Evolutionary conservation across 2,888 invertebrate species (phyloP).

Genomic region (Dynastes tityus): DNA sequence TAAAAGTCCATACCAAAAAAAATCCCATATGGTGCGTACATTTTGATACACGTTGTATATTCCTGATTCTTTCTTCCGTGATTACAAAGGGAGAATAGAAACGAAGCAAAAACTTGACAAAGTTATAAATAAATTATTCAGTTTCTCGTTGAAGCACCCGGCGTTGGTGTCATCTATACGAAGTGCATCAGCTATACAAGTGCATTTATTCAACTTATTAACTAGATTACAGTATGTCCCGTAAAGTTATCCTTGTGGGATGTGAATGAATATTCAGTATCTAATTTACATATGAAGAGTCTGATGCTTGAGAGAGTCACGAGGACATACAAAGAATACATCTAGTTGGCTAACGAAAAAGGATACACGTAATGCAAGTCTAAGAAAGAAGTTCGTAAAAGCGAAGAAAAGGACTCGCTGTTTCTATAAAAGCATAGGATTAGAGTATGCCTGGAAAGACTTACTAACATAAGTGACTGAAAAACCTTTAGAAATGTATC

Average conservation of each 20-base stretch:
- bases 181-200: slow-evolving; percentile 38
- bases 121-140: slow-evolving; percentile 42
- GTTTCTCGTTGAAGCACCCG: slow-evolving; percentile 17
- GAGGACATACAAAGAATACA: slow-evolving; percentile 48
- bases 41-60: too few species aligned
- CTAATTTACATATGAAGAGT: slow-evolving; percentile 67
- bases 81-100: slow-evolving; percentile 2
- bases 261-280: slow-evolving; percentile 67
- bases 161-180: slow-evolving; percentile 20
- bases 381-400: slow-evolving; percentile 49
- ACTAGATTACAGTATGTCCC: slow-evolving; percentile 59
- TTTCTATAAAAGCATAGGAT: slow-evolving; percentile 46
- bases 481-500: slow-evolving; percentile 46
- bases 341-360: slow-evolving; percentile 48
- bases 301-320: slow-evolving; percentile 48
- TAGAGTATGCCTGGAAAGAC: slow-evolving; percentile 43
- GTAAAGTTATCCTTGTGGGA: slow-evolving; percentile 61
- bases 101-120: slow-evolving; percentile 5
- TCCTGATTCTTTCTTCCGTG: neutral
- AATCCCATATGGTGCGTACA: too few species aligned
- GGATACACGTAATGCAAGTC: slow-evolving; percentile 49
- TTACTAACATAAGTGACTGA: slow-evolving; percentile 42
- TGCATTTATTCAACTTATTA: slow-evolving; percentile 59
- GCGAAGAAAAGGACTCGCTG: slow-evolving; percentile 33
- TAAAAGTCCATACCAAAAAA: too few species aligned